Percentiles rank a stretch among this genome's conserved stretches.
Conservation (phyloP, 2,888 invertebrate species). For the Ellobium chinense region DNA sequence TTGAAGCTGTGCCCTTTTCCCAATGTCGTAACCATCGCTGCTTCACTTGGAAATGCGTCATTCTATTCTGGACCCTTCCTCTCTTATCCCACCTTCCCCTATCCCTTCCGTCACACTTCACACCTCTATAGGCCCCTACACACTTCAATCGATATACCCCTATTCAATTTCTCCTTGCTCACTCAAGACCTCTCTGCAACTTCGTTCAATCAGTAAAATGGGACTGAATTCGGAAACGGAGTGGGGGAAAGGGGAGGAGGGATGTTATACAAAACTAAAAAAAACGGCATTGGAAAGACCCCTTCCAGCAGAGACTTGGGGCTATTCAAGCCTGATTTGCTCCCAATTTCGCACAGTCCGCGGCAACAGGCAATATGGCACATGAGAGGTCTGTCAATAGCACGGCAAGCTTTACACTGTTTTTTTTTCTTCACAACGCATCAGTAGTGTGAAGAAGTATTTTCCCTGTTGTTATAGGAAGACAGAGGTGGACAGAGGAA, state of each 20-base stretch:
- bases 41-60: too few species aligned
- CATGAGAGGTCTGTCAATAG: conserved; percentile 13
- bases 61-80: too few species aligned
- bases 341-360: conserved; percentile 17
- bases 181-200: conserved; percentile 28
- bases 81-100: too few species aligned
- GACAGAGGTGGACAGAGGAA: too few species aligned
- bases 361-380: conserved; percentile 17
- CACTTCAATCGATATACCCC: conserved; percentile 26
- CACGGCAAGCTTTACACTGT: neutral
- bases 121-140: neutral
- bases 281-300: neutral
- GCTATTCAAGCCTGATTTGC: conserved; percentile 33
- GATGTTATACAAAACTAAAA: neutral
- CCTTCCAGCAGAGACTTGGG: conserved; percentile 7
- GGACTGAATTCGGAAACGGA: neutral
- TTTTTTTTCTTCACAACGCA: too few species aligned
- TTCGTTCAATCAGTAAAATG: conserved; percentile 26
- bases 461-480: too few species aligned
- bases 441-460: too few species aligned
- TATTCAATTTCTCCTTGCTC: conserved; percentile 31
- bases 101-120: neutral
- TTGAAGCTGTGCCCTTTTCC: too few species aligned
- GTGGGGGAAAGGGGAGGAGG: neutral
- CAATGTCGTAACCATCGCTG: too few species aligned